These are phyloP conservation scores for Platycheirus rosarum DNA, from an alignment of 2,888 invertebrate species.

Conservation along the genomic window DNA sequence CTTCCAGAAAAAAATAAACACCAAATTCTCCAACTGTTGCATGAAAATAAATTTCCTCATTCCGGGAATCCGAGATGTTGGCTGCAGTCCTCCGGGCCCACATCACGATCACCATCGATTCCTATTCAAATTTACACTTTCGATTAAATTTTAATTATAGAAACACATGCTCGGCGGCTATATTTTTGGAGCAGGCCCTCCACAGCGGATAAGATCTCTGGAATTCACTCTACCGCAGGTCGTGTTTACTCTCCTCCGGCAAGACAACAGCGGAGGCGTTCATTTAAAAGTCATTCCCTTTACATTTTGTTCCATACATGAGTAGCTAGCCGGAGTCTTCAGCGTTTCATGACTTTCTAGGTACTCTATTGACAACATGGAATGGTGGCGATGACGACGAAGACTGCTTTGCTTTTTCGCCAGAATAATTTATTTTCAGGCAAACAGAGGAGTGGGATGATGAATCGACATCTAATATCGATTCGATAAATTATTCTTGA, in stretches of 20 bases:
- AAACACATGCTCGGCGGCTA: constrained; percentile 53
- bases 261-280: constrained; percentile 58
- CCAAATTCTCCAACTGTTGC: constrained; percentile 20
- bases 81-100: neutral
- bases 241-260: constrained; percentile 47
- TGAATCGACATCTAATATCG: constrained; percentile 82
- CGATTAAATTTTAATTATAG: constrained; percentile 71
- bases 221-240: constrained; percentile 25
- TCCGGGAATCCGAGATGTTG: constrained; percentile 3
- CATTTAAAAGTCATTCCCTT: constrained; percentile 48
- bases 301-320: constrained; percentile 4
- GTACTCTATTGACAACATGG: constrained; percentile 36
- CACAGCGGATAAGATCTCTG: constrained; percentile 10
- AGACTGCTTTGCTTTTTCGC: constrained; percentile 52
- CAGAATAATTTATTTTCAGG: constrained; percentile 65
- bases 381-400: constrained; percentile 36
- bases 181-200: constrained; percentile 36
- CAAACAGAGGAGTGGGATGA: constrained; percentile 76
- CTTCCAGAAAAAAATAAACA: neutral
- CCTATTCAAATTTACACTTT: constrained; percentile 68
- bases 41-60: constrained; percentile 38
- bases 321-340: neutral
- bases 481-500: constrained; percentile 78
- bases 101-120: constrained; percentile 48
- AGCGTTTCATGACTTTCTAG: constrained; percentile 44